Percentiles rank a stretch among this genome's conserved stretches.
Conservation (phyloP, 1,140 invertebrate genomes). For the Oncopodura yosiiana region DNA sequence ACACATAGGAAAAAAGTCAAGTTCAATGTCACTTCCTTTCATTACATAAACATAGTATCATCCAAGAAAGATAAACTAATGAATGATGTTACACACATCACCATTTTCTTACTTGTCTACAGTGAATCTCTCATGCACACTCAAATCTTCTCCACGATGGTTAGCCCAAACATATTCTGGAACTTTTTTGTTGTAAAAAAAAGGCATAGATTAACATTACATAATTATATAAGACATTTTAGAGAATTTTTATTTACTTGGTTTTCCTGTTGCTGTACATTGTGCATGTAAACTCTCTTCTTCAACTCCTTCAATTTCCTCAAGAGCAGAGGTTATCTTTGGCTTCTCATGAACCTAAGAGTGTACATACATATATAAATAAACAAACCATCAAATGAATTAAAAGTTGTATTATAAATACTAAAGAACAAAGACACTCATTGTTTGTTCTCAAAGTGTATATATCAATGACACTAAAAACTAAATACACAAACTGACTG, state of each 20-base stretch:
- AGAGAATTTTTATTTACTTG: too few relatives aligned
- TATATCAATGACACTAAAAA: background rate
- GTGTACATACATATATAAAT: conserved; percentile 9
- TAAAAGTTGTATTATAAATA: background rate
- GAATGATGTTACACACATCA: too few relatives aligned
- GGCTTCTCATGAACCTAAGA: conserved; percentile 67
- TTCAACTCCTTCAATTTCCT: conserved; percentile 58
- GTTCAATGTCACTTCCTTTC: background rate
- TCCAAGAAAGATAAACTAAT: too few relatives aligned
- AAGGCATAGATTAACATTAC: too few relatives aligned
- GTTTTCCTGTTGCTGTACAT: conserved; percentile 71
- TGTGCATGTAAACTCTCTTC: conserved; percentile 60
- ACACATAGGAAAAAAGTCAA: conserved; percentile 5
- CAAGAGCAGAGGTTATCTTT: conserved; percentile 50
- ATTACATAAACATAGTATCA: conserved; percentile 38
- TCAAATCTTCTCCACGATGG: conserved; percentile 49
- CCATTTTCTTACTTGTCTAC: conserved; percentile 53
- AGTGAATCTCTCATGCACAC: conserved; percentile 54
- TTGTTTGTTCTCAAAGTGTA: background rate
- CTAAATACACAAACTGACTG: background rate
- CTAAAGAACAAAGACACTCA: too few relatives aligned
- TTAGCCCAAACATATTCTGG: conserved; percentile 73
- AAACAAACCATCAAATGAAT: background rate
- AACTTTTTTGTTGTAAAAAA: too few relatives aligned
- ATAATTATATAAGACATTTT: too few relatives aligned